phyloP scores from a whole-genome alignment of 2,797 vertebrate species.

The Trachurus trachurus region DNA sequence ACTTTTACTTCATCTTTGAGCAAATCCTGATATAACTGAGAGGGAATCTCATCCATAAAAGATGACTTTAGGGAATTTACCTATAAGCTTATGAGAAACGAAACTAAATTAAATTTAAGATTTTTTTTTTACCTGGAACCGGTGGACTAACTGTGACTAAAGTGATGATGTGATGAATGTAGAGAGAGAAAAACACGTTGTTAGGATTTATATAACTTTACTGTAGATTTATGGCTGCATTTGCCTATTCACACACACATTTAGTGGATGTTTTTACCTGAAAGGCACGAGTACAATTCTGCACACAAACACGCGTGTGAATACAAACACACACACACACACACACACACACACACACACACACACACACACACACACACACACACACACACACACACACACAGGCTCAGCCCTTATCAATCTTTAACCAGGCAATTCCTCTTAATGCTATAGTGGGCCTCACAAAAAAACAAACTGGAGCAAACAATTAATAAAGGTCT shows the following conservation, averaged over 20 bases:
- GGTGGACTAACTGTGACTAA: no score
- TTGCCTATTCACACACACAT: conserved; percentile 5
- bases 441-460: conserved; percentile 49
- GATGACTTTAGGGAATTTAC: no score
- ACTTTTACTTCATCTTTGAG: no score
- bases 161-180: no score
- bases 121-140: no score
- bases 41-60: no score
- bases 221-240: no score
- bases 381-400: conserved; percentile 32
- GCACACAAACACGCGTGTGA: conserved; percentile 1
- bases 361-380: conserved; percentile 25
- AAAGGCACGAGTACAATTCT: neutral
- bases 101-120: no score
- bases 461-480: conserved; percentile 63
- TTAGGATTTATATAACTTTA: no score
- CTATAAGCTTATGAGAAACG: no score
- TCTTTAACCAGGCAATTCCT: conserved; percentile 81
- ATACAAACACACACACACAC: conserved; percentile 17
- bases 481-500: conserved; percentile 65
- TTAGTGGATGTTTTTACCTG: conserved; percentile 15
- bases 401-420: conserved; percentile 68
- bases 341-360: conserved; percentile 18
- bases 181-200: no score
- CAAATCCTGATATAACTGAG: no score